Evolutionary conservation across 1,140 invertebrate species (phyloP), one percentile per base, ranked within the genome.

Genomic region (Zaprionus inermis): DNA sequence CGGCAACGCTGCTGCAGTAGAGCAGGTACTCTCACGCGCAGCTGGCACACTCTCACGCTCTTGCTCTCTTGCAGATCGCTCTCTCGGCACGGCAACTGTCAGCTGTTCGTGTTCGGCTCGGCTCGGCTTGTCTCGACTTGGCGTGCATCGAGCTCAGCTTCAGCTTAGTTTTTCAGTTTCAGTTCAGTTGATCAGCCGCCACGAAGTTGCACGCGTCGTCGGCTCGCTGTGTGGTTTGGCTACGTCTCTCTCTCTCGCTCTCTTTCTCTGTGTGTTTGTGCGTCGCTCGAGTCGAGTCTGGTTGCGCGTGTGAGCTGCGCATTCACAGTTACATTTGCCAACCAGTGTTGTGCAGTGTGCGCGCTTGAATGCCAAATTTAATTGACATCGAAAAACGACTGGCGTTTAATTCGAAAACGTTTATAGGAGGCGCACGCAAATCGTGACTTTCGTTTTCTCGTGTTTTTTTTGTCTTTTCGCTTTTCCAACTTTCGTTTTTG

Each of bases 311-410:
- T 60, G 55, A 55, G 38, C 55, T 38, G 65, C 52, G 78, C 51
- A 54, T 88, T 83, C 82, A 88, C 83, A 88, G 83, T 88, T 88
- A 89, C 58, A 65, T 28, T 71, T 41, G 18, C 84, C n/a, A 44
- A 52, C 82, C 44, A 49, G 58, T 73, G 84, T 63, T 79, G 67
- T 88, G 44, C 6, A 22, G n/a, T 22, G 44, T 49, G 44, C 75
- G 77, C 80, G 84, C 84, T 88, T 88, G 84, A 88, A 88, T 88
- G 84, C 84, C 84, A 88, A 88, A 89, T 89, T 89, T 88, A 88
- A 89, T 88, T 84, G 72, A 58, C 64, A 66, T 30, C 52, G 54
- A 56, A 55, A 65, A 51, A 57, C 44, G 57, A 36, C 74, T 36
- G 34, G 46, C 73, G 55, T 76, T 76, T 75, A 78, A 78, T 81